Evolutionary conservation across 2,113 vertebrate species (phyloP).

Genomic region (Aleadryas rufinucha): DNA sequence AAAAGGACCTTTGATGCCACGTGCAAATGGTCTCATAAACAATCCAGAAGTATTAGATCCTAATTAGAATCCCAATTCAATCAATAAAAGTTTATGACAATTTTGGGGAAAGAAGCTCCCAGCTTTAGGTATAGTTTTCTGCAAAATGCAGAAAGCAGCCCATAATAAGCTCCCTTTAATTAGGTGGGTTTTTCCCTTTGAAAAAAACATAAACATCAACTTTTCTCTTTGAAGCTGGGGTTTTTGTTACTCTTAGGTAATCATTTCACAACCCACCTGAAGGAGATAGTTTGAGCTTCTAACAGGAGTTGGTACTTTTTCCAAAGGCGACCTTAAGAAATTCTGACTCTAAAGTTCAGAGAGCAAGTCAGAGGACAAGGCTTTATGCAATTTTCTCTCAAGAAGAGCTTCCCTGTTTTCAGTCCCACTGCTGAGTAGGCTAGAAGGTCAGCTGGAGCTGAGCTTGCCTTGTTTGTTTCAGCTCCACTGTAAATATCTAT

Average conservation of each 20-base stretch:
- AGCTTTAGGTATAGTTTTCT: background rate
- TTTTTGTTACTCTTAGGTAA: background rate
- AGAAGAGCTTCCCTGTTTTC: background rate
- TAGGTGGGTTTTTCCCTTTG: background rate
- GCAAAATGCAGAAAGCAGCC: background rate
- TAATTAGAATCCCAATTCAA: background rate
- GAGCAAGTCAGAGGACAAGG: background rate
- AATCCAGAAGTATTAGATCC: background rate
- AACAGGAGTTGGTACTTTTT: background rate
- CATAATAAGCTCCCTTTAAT: background rate
- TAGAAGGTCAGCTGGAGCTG: background rate
- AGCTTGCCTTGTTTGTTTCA: constrained; percentile 36
- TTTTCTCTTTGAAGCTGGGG: background rate
- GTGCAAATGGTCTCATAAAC: background rate
- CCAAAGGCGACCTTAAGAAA: background rate
- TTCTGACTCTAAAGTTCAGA: background rate
- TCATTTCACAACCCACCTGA: background rate
- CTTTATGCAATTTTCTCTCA: background rate
- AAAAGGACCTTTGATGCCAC: background rate
- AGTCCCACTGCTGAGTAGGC: background rate
- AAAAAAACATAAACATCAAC: background rate
- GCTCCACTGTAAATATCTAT: constrained; percentile 54
- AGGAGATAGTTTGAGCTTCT: background rate
- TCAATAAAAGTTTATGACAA: background rate
- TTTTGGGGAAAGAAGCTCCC: background rate